phyloP scores from a whole-genome alignment of 2,113 vertebrate species.

The Chaenocephalus aceratus region DNA sequence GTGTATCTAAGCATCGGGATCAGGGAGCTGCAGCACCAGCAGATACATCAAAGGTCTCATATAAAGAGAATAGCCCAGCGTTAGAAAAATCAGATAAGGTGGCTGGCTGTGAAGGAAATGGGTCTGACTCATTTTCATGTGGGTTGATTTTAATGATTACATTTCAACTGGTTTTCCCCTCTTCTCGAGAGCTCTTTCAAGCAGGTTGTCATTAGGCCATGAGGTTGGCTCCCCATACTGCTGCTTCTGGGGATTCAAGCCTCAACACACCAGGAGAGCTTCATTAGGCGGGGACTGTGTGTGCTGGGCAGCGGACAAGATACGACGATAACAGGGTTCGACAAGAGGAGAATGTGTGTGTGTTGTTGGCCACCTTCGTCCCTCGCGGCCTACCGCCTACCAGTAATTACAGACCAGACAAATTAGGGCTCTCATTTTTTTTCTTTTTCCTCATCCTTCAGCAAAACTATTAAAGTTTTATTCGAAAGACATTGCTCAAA shows the following conservation, averaged over 20 bases:
- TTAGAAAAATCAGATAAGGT: slow-evolving; percentile 73
- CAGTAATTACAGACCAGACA: slow-evolving; percentile 78
- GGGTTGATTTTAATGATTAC: slow-evolving; percentile 80
- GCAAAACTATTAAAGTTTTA: slow-evolving; percentile 84
- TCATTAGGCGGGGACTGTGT: slow-evolving; percentile 75
- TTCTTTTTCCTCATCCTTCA: slow-evolving; percentile 56
- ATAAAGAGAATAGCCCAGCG: slow-evolving; percentile 71
- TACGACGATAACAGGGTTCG: slow-evolving; percentile 50
- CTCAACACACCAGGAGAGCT: slow-evolving; percentile 71
- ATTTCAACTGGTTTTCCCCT: slow-evolving; percentile 70
- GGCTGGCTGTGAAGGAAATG: slow-evolving; percentile 62
- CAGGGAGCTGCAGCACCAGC: slow-evolving; percentile 50
- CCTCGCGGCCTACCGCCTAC: slow-evolving; percentile 55
- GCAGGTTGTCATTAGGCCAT: slow-evolving; percentile 77
- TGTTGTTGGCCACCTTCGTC: slow-evolving; percentile 61
- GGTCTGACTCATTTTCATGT: slow-evolving; percentile 78
- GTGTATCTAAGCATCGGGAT: slow-evolving; percentile 59
- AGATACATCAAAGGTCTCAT: slow-evolving; percentile 64
- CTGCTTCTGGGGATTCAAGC: slow-evolving; percentile 66
- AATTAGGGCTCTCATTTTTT: slow-evolving; percentile 68
- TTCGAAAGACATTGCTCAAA: slow-evolving; percentile 81
- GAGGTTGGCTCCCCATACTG: slow-evolving; percentile 65
- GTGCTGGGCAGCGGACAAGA: slow-evolving; percentile 67
- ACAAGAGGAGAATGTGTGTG: slow-evolving; percentile 37
- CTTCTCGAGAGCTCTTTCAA: slow-evolving; percentile 71